Evolutionary conservation across 2,888 invertebrate species (phyloP), one percentile per base, ranked within the genome.

Genomic region (Heliconius aoede): DNA sequence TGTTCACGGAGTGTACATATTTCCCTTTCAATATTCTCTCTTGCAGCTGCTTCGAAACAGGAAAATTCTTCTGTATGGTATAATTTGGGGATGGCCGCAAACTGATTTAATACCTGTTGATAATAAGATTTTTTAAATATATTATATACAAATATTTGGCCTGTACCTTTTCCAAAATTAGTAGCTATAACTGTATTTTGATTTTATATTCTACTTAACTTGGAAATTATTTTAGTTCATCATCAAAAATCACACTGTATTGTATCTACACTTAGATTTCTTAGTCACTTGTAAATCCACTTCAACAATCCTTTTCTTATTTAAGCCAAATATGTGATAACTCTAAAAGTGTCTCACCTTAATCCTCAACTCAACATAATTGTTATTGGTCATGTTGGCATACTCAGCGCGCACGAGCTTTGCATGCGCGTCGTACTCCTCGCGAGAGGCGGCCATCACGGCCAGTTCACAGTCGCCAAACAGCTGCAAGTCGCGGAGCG

Each of bases 391-490:
- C 32, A 93, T 85, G 73, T 87, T 86, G 7, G 88, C 84, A 78
- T 94, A 94, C 84, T 94, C 94, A 0, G 90, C 91, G 3, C 94
- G 83, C 40, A 94, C 92, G 0, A 90, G 88, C 78, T 88, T 88
- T 26, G 93, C 92, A 78, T 94, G 93, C 0, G 88, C 89, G 60
- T 91, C 91, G 80, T 94, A 94, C 80, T 88, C 87, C 77, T 89
- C 91, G 8, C 86, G 76, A 1, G 87, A 83, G 0, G 92, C 92
- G 0, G 91, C 92, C 74, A 94, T 85, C 76, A 93, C 91, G 0
- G 91, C 91, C 74, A 94, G 88, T 86, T 94, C 94, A 81, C 90
- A 90, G 85, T 94, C 94, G 0, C 90, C 92, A 83, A 92, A 94
- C 74, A 94, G 86, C 81, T 88, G 91, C 79, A 92, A 84, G 84